Base-by-base conservation (phyloP, 2,797 vertebrate genomes). In the Sebastes jordani region DNA sequence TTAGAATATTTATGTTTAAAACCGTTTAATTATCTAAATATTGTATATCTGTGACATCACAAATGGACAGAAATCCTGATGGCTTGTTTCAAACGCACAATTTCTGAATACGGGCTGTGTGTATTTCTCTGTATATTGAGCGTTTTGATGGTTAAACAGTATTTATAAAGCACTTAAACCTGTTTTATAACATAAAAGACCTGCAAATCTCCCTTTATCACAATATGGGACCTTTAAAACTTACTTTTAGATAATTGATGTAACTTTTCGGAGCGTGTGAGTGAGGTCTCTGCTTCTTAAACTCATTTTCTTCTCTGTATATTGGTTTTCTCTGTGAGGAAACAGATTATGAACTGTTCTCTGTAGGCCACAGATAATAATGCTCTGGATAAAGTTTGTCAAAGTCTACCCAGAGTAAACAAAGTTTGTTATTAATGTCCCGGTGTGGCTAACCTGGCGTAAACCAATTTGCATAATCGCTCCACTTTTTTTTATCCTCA, bases 391-490 rank as follows among this genome's bases (percentile, higher is more conserved):
- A 52, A 79, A 88, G 82, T 84, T 80, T 30, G 76, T 78, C 58
- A 65, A 83, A 83, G 55, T 85, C 30, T 55, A 54, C 22, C 5
- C 46, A 42, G 23, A 65, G 63, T 74, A 36, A 80, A 73, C 46
- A 54, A 81, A 74, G 66, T 81, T 85, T 81, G 49, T 65, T 82
- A 71, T 73, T 78, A 59, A 63, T 74, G 74, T 64, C 61, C 63
- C 46, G 7, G 11, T 72, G 64, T 54, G 49, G 72, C 71, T 77
- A 80, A 76, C 83, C 60, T 66, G 65, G 58, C 52, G 11, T 83
- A 54, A 86, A 83, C 0, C 36, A 23, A 79, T 94, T 78, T 81
- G 64, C 79, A 90, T 81, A 83, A 89, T 71, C 29, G 2, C 23
- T 78, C 78, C 63, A 62, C 58, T 58, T 79, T 60, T 68, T 61